A percentile compares a stretch with the other conserved stretches of the same genome.
phyloP scores from a whole-genome alignment of 2,113 vertebrate species.

The Oreotrochilus melanogaster region DNA sequence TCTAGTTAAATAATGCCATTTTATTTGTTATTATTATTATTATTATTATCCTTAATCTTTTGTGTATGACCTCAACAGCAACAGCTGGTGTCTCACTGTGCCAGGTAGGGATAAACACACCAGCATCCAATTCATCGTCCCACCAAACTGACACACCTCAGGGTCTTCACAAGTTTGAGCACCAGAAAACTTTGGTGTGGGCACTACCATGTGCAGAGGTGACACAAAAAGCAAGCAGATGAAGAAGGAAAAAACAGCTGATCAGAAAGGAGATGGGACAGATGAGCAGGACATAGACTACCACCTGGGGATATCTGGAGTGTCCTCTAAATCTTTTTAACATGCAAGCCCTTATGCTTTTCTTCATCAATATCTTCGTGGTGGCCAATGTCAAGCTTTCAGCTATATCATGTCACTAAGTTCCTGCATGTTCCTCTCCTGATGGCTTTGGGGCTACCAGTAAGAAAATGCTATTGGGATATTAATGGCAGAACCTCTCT shows the following conservation, averaged over 20 bases:
- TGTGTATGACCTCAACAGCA: fast-evolving
- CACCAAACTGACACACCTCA: fast-evolving
- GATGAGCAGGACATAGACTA: background rate
- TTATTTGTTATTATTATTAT: background rate
- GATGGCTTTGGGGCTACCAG: background rate
- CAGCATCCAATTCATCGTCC: background rate
- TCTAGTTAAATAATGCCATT: background rate
- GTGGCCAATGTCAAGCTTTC: background rate
- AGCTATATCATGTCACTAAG: background rate
- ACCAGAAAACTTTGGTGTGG: background rate
- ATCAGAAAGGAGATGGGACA: background rate
- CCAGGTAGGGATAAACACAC: background rate
- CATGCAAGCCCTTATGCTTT: background rate
- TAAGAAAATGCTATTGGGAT: background rate
- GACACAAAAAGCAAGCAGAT: background rate
- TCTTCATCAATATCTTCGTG: background rate
- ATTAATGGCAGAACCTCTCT: slow-evolving; percentile 4
- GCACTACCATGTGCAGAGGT: fast-evolving
- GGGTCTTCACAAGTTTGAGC: background rate
- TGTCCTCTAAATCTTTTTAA: background rate
- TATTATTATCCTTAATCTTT: background rate
- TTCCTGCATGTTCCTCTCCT: background rate
- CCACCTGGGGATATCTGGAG: background rate
- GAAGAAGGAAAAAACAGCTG: background rate
- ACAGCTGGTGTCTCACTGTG: background rate